Percentiles rank a stretch among this genome's conserved stretches.
Evolutionary conservation across 2,888 invertebrate species (phyloP).

Genomic region (Nomada fucata): DNA sequence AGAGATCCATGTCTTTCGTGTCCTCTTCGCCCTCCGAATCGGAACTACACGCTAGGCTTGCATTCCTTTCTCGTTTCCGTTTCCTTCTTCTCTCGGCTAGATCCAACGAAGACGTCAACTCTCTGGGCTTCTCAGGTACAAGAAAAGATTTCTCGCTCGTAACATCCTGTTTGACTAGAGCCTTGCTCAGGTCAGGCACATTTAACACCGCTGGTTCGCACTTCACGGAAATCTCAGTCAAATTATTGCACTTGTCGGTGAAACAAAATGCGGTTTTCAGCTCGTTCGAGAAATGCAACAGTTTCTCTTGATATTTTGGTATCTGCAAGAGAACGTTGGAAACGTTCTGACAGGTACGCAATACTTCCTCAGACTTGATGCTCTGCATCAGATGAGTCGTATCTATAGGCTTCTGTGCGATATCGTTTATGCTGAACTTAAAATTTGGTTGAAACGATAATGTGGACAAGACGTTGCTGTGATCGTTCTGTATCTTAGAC

Average conservation of each 20-base stretch:
- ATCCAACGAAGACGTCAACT: slow-evolving; percentile 84
- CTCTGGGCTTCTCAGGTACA: slow-evolving; percentile 76
- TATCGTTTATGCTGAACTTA: slow-evolving; percentile 76
- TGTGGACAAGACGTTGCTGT: slow-evolving; percentile 70
- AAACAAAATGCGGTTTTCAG: slow-evolving; percentile 75
- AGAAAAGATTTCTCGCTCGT: slow-evolving; percentile 63
- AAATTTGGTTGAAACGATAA: slow-evolving; percentile 77
- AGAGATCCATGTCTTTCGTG: slow-evolving; percentile 85
- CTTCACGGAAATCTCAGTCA: slow-evolving; percentile 77
- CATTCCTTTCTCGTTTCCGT: slow-evolving; percentile 81
- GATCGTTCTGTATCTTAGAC: slow-evolving; percentile 66
- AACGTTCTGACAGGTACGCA: slow-evolving; percentile 81
- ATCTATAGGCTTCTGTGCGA: slow-evolving; percentile 75
- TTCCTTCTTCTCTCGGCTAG: slow-evolving; percentile 86
- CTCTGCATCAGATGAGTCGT: slow-evolving; percentile 77
- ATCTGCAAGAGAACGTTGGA: slow-evolving; percentile 81
- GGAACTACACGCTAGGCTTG: slow-evolving; percentile 83
- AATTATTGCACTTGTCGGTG: slow-evolving; percentile 82
- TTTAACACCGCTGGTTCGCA: slow-evolving; percentile 81
- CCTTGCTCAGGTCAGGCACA: slow-evolving; percentile 82
- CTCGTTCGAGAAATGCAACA: slow-evolving; percentile 80
- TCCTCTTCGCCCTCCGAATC: slow-evolving; percentile 85
- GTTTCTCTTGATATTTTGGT: slow-evolving; percentile 81
- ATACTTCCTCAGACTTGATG: slow-evolving; percentile 80
- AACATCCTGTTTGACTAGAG: slow-evolving; percentile 76